A percentile compares a stretch with the other conserved stretches of the same genome.
Conservation (phyloP, 2,797 vertebrate species). For the Falco concolor region DNA sequence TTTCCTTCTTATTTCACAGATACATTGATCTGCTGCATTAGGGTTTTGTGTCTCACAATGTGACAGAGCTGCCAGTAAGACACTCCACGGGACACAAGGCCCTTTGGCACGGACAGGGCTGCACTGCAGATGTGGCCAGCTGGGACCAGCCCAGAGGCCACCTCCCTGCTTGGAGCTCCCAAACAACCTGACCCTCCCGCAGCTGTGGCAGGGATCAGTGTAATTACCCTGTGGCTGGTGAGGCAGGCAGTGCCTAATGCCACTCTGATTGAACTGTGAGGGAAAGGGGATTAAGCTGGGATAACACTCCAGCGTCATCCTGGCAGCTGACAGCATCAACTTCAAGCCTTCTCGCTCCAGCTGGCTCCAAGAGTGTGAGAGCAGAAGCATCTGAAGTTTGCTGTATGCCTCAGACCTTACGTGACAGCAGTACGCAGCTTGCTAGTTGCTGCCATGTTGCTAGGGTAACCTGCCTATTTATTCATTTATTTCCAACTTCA, state of each 20-base stretch:
- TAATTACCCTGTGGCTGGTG: not conserved
- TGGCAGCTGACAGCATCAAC: not conserved
- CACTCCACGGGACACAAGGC: fast-evolving
- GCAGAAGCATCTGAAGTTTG: not conserved
- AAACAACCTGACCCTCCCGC: not conserved
- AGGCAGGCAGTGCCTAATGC: not conserved
- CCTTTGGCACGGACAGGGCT: not conserved
- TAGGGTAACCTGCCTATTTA: not conserved
- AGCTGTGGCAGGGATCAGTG: not conserved
- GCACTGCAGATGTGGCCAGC: not conserved
- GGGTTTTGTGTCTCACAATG: fast-evolving
- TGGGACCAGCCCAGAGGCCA: not conserved
- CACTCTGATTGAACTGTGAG: fast-evolving
- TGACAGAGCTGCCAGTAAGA: not conserved
- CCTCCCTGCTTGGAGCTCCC: not conserved
- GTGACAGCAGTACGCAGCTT: not conserved
- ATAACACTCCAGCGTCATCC: not conserved
- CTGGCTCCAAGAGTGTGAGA: not conserved
- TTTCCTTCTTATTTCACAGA: not conserved
- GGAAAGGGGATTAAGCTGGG: constrained; percentile 43
- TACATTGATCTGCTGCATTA: fast-evolving
- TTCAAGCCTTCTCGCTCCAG: not conserved
- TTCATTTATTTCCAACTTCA: not conserved
- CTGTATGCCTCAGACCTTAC: not conserved
- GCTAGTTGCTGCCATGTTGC: not conserved